Conservation (phyloP, 2,888 invertebrate genomes). For the Petrolisthes cinctipes region DNA sequence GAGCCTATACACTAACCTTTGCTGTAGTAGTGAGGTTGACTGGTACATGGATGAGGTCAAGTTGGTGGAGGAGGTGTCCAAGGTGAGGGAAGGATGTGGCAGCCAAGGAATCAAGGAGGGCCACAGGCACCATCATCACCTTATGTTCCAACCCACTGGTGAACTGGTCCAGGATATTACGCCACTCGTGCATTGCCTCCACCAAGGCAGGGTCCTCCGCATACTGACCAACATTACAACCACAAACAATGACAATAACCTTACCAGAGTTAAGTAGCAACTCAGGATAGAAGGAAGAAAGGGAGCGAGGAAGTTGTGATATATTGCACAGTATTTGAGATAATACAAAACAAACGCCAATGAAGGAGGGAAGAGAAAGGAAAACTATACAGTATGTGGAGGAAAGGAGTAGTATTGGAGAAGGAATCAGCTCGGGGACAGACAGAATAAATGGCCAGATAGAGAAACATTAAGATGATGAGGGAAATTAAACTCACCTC, state of each 20-base stretch:
- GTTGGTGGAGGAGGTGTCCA: conserved; percentile 46
- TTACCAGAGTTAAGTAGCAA: not conserved
- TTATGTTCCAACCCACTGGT: conserved; percentile 64
- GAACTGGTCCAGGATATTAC: conserved; percentile 65
- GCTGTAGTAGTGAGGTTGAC: conserved; percentile 47
- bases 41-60: conserved; percentile 65
- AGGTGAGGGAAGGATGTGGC: conserved; percentile 38
- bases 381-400: not conserved
- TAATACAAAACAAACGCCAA: not conserved
- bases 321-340: not conserved
- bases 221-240: conserved; percentile 67
- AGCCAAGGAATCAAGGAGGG: conserved; percentile 56
- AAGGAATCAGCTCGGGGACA: not conserved
- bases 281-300: not conserved
- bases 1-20: conserved; percentile 20
- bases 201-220: conserved; percentile 73
- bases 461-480: conserved; percentile 71
- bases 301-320: not conserved
- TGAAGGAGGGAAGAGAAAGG: not conserved
- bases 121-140: conserved; percentile 66
- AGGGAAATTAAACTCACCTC: conserved; percentile 71
- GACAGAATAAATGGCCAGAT: not conserved
- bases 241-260: too few relatives aligned
- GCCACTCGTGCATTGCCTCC: conserved; percentile 70
- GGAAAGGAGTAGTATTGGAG: not conserved